A percentile compares a stretch with the other conserved stretches of the same genome.
phyloP scores from a whole-genome alignment of 2,797 vertebrate species.

The Characodon lateralis region DNA sequence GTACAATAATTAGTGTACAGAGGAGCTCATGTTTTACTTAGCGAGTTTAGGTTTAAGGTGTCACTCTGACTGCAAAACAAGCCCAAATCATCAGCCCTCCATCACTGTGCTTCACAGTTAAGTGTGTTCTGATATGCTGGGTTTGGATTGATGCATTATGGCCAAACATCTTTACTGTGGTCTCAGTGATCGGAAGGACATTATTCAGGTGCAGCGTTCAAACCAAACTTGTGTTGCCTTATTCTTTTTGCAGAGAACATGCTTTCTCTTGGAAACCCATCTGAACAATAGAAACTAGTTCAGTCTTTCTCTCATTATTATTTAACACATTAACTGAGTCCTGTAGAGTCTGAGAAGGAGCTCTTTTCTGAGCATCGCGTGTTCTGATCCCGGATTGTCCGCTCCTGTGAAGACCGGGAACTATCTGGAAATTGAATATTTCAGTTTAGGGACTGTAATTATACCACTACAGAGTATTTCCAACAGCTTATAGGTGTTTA shows the following conservation, averaged over 20 bases:
- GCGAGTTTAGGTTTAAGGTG: neutral
- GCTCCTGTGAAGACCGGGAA: neutral
- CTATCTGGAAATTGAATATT: neutral
- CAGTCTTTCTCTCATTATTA: neutral
- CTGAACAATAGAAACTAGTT: neutral
- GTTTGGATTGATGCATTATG: neutral
- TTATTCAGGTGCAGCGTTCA: neutral
- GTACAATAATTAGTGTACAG: neutral
- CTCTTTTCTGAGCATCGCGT: neutral
- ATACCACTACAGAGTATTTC: neutral
- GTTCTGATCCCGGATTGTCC: neutral
- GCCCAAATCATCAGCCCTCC: neutral
- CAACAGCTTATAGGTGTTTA: neutral
- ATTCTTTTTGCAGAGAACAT: neutral
- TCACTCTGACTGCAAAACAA: neutral
- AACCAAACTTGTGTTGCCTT: neutral
- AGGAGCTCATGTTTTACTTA: neutral
- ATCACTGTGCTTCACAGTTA: neutral
- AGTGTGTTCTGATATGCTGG: neutral
- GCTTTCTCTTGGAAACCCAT: neutral
- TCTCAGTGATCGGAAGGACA: neutral
- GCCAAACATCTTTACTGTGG: neutral
- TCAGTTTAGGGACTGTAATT: neutral
- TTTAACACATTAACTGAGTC: neutral
- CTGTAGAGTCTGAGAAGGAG: neutral